Evolutionary conservation across 2,888 invertebrate species (phyloP), one percentile per base, ranked within the genome.

Genomic region (Smittia sp.): DNA sequence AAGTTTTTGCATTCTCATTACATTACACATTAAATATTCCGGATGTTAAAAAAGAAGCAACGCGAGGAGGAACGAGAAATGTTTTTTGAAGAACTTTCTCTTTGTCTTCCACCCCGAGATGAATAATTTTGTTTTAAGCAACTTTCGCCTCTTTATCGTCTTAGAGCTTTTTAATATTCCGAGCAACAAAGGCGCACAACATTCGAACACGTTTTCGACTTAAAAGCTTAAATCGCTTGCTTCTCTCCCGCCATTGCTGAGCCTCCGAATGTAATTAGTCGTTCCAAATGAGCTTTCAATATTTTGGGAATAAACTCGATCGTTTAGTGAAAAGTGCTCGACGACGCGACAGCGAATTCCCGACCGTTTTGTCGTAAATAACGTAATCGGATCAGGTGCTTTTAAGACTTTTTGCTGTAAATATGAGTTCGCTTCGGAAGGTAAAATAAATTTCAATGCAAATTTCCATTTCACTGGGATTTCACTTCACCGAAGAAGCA

Each of bases 1-100:
- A 58, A 22, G 18, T 58, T 58, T 58, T 58, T 58, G 58, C 58
- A 58, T 22, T 58, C 58, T 58, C 58, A 58, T 58, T 58, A 58
- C 18, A 58, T 32, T 32, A 32, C 22, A 58, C 18, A 58, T 32
- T 32, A 32, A 32, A 58, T 58, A 20, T 58, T 18, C 58, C 22
- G 58, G 58, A 58, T 18, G 58, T 18, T 7, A 18, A 20, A 58
- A 58, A 46, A 20, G 22, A 4, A 58, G 22, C 7, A 22, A 22
- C 58, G 58, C 18, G 20, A 18, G 22, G 20, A 58, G 20, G 22
- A 58, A 58, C n/a, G 22, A 18, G 7, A 18, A 18, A 18, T 58
- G n/a, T 22, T 58, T 58, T 20, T 3, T 9, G 22, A 58, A 18
- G 1, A 58, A 58, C 58, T 58, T 58, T 20, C 18, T 7, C 22